Percentiles rank a stretch among this genome's conserved stretches.
These are phyloP conservation scores for Rhinopithecus roxellana DNA, from an alignment of 2,113 vertebrate genomes.

Conservation along the genomic window DNA sequence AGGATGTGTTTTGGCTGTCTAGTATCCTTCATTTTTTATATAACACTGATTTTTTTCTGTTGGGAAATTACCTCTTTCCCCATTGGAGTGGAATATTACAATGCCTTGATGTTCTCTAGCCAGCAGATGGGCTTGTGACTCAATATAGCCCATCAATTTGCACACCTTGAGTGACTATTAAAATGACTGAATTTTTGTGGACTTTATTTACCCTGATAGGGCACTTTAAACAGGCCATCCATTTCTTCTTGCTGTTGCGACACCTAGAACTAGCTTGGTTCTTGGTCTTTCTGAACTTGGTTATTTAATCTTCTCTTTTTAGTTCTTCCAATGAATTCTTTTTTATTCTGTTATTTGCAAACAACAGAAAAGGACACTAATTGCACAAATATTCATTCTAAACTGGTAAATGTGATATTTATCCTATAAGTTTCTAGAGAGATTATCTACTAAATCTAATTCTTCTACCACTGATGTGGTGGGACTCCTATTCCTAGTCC, in stretches of 20 bases:
- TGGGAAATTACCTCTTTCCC: not conserved
- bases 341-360: conserved; percentile 28
- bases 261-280: not conserved
- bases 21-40: not conserved
- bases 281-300: not conserved
- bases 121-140: not conserved
- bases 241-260: not conserved
- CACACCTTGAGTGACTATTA: not conserved
- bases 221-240: not conserved
- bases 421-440: not conserved
- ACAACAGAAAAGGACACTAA: not conserved
- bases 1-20: not conserved
- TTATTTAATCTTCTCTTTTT: conserved; percentile 44
- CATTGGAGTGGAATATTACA: not conserved
- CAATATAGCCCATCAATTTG: not conserved
- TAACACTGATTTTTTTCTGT: not conserved
- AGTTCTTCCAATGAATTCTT: conserved; percentile 5
- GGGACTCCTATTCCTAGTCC: not conserved
- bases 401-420: not conserved
- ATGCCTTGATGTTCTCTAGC: not conserved
- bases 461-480: not conserved
- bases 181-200: not conserved
- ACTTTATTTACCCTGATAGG: not conserved
- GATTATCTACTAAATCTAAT: not conserved
- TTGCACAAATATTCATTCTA: conserved; percentile 3